A percentile compares a stretch with the other conserved stretches of the same genome.
Conservation (phyloP, 1,140 invertebrate species). For the Drosophila yakuba region DNA sequence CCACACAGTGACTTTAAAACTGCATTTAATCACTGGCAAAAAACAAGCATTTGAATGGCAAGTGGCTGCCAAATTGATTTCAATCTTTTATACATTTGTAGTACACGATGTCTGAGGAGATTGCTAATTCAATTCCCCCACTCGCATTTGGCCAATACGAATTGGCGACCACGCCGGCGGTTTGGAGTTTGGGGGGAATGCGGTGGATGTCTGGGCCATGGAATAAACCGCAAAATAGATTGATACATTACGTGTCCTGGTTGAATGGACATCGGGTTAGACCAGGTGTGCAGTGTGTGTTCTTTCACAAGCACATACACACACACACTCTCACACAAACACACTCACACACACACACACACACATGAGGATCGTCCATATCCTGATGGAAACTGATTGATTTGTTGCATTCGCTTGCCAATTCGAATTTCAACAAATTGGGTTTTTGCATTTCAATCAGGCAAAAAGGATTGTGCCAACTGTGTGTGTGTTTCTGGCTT, state of each 20-base stretch:
- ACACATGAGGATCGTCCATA: conserved; percentile 3
- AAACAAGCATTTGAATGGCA: neutral
- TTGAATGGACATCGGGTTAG: conserved; percentile 49
- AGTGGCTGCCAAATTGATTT: conserved; percentile 9
- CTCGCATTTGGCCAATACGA: conserved; percentile 28
- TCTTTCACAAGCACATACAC: conserved; percentile 1
- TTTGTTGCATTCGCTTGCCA: conserved; percentile 66
- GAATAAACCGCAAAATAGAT: conserved; percentile 71
- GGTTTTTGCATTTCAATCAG: conserved; percentile 77
- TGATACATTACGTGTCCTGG: conserved; percentile 75
- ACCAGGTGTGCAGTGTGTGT: conserved; percentile 21
- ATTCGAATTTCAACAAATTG: conserved; percentile 74
- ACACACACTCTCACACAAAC: neutral
- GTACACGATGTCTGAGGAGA: conserved; percentile 39
- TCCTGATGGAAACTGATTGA: conserved; percentile 59
- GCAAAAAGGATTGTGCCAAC: conserved; percentile 66
- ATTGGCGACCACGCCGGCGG: conserved; percentile 24
- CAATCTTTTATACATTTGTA: conserved; percentile 38
- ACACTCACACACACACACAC: neutral
- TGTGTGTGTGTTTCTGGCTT: conserved; percentile 9
- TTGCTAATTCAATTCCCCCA: conserved; percentile 48
- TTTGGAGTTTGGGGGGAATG: neutral
- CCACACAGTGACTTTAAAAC: conserved; percentile 3
- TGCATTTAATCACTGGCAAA: conserved; percentile 15
- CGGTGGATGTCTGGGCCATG: conserved; percentile 26